Conservation (phyloP, 2,888 invertebrate species). For the Orthonychiurus folsomi region DNA sequence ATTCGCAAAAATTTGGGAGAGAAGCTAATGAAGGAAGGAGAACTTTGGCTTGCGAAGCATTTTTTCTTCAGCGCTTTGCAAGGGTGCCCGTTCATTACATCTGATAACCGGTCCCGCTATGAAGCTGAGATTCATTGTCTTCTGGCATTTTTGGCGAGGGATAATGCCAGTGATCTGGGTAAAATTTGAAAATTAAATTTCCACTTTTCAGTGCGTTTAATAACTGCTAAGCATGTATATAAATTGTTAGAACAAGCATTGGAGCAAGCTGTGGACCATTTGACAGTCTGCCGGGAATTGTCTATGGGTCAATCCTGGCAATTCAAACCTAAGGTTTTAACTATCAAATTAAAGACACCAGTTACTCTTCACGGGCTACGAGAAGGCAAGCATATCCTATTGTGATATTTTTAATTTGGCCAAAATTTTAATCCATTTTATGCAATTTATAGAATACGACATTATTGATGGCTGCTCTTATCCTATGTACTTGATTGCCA, state of each 20-base stretch:
- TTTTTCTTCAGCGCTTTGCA: slow-evolving; percentile 17
- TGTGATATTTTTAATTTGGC: background rate
- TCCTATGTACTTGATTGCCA: slow-evolving; percentile 33
- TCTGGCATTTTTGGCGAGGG: slow-evolving; percentile 30
- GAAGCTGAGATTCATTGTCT: slow-evolving; percentile 33
- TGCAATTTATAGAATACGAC: slow-evolving; percentile 18
- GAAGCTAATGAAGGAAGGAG: slow-evolving; percentile 25
- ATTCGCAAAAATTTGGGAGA: slow-evolving; percentile 26
- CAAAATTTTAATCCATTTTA: slow-evolving; percentile 1
- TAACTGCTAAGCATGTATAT: no score
- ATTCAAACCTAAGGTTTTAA: slow-evolving; percentile 27
- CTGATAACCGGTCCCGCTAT: background rate
- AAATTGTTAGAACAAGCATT: slow-evolving; percentile 21
- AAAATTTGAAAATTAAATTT: slow-evolving; percentile 14
- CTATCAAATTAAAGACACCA: slow-evolving; percentile 26
- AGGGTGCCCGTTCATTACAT: background rate
- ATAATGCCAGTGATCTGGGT: slow-evolving; percentile 24
- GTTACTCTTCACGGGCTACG: slow-evolving; percentile 32
- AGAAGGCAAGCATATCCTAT: slow-evolving; percentile 16
- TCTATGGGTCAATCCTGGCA: slow-evolving; percentile 28
- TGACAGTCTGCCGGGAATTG: slow-evolving; percentile 28
- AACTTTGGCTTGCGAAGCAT: slow-evolving; percentile 20
- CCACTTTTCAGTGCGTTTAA: no score
- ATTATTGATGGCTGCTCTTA: slow-evolving; percentile 30
- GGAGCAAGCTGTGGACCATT: slow-evolving; percentile 27